Evolutionary conservation across 2,888 invertebrate genomes (phyloP).

Genomic region (Drosophila setosimentum): DNA sequence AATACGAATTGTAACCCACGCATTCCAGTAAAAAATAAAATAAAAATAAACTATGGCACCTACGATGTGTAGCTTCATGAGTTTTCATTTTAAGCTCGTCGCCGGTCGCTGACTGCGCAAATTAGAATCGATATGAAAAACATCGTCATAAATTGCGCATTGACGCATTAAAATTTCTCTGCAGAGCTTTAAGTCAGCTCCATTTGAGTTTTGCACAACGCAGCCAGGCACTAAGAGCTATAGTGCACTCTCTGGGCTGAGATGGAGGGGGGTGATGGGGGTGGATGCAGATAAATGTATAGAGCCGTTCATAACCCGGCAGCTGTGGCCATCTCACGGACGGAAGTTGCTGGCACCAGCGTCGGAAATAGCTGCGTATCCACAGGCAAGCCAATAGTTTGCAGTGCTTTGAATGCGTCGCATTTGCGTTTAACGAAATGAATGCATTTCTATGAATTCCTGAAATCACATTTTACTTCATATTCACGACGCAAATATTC

Average conservation of each 20-base stretch:
- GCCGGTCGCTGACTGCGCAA: conserved; percentile 57
- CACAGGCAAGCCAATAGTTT: conserved; percentile 64
- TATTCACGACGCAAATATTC: conserved; percentile 14
- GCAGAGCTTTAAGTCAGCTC: conserved; percentile 57
- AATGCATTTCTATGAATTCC: conserved; percentile 57
- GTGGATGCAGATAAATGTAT: conserved; percentile 11
- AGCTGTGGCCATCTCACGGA: conserved; percentile 46
- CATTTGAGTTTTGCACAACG: conserved; percentile 45
- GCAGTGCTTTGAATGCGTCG: conserved; percentile 64
- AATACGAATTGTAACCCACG: not conserved
- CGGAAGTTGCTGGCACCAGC: conserved; percentile 52
- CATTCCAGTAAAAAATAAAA: not conserved
- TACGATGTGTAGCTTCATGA: not conserved
- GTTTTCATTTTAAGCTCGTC: conserved; percentile 45
- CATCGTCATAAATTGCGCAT: conserved; percentile 72
- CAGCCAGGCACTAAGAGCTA: not conserved
- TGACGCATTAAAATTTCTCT: conserved; percentile 63
- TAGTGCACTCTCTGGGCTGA: not conserved
- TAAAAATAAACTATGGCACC: conserved; percentile 45
- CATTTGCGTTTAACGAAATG: conserved; percentile 64
- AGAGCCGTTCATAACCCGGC: conserved; percentile 37
- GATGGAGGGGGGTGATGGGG: not conserved
- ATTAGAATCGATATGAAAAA: conserved; percentile 66
- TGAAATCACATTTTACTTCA: conserved; percentile 34
- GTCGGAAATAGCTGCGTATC: conserved; percentile 69